phyloP scores from a whole-genome alignment of 2,113 vertebrate species.

The Tragelaphus scriptus region DNA sequence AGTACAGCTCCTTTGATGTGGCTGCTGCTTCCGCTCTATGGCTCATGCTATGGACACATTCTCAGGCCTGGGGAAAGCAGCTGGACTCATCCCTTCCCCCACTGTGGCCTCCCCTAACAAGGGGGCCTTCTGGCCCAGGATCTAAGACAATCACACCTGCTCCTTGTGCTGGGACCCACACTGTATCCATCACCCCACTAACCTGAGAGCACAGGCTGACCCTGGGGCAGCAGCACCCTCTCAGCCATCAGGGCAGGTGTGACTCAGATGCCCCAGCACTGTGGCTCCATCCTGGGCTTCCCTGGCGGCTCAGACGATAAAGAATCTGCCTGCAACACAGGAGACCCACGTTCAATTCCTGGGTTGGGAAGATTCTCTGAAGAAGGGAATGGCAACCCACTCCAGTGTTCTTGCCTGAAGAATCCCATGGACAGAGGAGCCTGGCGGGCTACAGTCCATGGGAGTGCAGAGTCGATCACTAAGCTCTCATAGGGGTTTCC shows the following conservation, averaged over 20 bases:
- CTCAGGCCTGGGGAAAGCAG: neutral
- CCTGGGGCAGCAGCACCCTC: neutral
- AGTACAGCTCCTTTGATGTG: neutral
- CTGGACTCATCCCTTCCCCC: neutral
- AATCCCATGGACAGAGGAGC: neutral
- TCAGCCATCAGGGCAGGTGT: neutral
- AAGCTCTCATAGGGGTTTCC: neutral
- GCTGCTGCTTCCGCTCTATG: neutral
- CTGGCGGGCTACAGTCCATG: neutral
- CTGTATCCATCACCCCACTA: neutral
- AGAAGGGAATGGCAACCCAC: neutral
- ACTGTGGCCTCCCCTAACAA: neutral
- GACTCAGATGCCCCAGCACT: too few relatives aligned
- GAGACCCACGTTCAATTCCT: neutral
- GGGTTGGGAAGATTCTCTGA: neutral
- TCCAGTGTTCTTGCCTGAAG: neutral
- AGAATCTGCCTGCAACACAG: neutral
- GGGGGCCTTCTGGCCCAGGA: neutral
- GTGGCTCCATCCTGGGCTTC: neutral
- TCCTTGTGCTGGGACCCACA: neutral
- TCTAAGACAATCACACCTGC: neutral
- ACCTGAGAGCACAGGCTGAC: neutral
- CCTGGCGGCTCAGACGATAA: fast-evolving
- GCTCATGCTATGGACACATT: neutral
- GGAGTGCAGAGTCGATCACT: neutral